Conservation (phyloP, 2,113 vertebrate genomes). For the Colinus virginianus region DNA sequence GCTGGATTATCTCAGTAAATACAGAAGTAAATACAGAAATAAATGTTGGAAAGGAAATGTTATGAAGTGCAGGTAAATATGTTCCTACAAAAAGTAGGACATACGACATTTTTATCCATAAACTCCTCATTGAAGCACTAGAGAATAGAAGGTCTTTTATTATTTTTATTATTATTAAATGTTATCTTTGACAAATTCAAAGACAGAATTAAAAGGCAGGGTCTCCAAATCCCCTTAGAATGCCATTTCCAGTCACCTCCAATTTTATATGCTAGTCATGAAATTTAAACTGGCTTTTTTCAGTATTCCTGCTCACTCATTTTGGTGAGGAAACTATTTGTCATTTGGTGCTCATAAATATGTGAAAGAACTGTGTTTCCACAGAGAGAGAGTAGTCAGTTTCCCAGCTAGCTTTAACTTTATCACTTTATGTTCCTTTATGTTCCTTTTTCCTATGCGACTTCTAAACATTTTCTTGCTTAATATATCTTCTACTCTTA, state of each 20-base stretch:
- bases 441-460: neutral
- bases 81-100: neutral
- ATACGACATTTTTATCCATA: neutral
- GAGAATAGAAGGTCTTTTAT: neutral
- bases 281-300: neutral
- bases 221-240: neutral
- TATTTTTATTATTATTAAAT: neutral
- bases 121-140: neutral
- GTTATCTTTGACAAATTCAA: neutral
- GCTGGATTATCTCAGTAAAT: neutral
- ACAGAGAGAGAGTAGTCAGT: neutral
- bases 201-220: neutral
- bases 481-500: neutral
- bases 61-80: neutral
- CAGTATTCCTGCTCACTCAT: neutral
- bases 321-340: neutral
- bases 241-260: neutral
- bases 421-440: neutral
- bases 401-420: fast-evolving
- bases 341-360: neutral
- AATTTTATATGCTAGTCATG: neutral
- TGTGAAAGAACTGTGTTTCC: neutral
- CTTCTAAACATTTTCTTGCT: neutral
- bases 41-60: neutral
- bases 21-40: neutral